phyloP scores from a whole-genome alignment of 2,113 vertebrate species.

The Catharus fuscescens region DNA sequence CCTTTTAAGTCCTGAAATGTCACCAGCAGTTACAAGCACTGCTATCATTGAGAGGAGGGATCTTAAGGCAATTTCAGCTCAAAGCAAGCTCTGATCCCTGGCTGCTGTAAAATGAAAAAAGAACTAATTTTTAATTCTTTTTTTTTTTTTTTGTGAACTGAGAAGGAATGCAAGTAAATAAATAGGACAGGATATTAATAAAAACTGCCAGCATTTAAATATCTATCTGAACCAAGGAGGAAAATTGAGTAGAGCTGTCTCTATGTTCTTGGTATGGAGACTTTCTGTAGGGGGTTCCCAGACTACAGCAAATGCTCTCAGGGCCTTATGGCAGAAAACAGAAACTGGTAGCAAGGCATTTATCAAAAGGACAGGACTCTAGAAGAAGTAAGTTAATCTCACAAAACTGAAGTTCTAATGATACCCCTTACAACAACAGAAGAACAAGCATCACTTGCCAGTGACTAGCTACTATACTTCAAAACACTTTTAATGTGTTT shows the following conservation, averaged over 20 bases:
- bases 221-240: not conserved
- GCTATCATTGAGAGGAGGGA: not conserved
- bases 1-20: not conserved
- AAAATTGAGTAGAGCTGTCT: not conserved
- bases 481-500: not conserved
- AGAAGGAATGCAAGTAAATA: not conserved
- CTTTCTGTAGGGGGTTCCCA: not conserved
- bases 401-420: not conserved
- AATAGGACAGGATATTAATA: not conserved
- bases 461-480: not conserved
- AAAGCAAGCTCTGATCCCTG: not conserved
- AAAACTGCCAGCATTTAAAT: not conserved
- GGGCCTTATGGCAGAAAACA: not conserved
- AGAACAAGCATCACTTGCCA: not conserved
- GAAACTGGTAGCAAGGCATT: not conserved
- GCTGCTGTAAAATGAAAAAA: not conserved
- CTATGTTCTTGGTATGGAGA: not conserved
- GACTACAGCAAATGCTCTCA: not conserved
- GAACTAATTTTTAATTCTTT: not conserved
- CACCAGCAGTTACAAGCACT: not conserved
- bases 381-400: not conserved
- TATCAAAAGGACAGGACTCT: not conserved
- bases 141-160: not conserved
- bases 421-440: not conserved
- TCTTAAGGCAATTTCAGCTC: not conserved